These are phyloP conservation scores for Bucorvus abyssinicus DNA, from an alignment of 2,797 vertebrate genomes.

Conservation along the genomic window DNA sequence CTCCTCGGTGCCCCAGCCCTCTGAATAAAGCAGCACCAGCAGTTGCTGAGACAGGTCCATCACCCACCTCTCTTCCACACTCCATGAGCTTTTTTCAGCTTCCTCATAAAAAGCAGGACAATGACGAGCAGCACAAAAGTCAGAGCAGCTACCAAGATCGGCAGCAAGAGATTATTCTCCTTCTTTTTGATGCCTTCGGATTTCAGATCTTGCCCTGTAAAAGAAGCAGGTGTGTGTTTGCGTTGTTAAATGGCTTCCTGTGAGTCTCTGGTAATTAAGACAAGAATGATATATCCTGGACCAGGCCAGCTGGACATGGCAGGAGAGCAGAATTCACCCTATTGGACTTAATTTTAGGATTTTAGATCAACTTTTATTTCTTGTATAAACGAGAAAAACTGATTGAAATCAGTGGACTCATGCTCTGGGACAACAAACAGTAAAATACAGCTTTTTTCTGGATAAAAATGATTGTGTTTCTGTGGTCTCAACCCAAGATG, in stretches of 20 bases:
- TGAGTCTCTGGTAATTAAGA: neutral
- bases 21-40: neutral
- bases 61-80: constrained; percentile 87
- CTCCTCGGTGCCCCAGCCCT: neutral
- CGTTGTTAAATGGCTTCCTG: neutral
- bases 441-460: neutral
- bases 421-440: neutral
- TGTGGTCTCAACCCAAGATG: neutral
- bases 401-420: neutral
- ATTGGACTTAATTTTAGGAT: neutral
- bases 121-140: constrained; percentile 82
- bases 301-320: neutral
- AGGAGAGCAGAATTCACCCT: neutral
- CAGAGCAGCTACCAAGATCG: constrained; percentile 83
- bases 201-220: constrained; percentile 3
- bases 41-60: neutral
- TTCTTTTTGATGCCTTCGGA: neutral
- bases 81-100: constrained; percentile 84
- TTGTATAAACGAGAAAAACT: neutral
- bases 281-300: neutral
- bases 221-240: neutral
- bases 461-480: neutral
- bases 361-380: neutral
- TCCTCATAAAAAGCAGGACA: constrained; percentile 83
- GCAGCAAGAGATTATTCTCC: constrained; percentile 73